A percentile compares a stretch with the other conserved stretches of the same genome.
Evolutionary conservation across 2,888 invertebrate genomes (phyloP).

Genomic region (Agrilus cyanescens): DNA sequence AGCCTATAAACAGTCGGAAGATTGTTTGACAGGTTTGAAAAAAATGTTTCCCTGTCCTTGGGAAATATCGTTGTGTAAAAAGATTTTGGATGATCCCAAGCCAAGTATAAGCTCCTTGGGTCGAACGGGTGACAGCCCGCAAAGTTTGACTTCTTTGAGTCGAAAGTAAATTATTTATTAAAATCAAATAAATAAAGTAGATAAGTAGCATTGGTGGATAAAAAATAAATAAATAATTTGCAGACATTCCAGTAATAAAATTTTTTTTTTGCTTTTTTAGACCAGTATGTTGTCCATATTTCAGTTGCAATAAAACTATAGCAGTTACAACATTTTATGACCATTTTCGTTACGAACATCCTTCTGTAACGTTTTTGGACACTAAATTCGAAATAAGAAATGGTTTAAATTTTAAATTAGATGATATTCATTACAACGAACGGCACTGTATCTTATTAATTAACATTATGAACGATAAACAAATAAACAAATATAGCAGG

Average conservation of each 20-base stretch:
- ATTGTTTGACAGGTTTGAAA: constrained; percentile 5
- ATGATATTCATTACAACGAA: constrained; percentile 22
- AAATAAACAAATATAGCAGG: constrained; percentile 1
- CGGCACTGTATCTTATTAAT: constrained; percentile 23
- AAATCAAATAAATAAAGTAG: too few species aligned
- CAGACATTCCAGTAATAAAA: neutral
- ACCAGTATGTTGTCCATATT: constrained; percentile 40
- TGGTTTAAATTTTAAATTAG: constrained; percentile 25
- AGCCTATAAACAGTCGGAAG: neutral
- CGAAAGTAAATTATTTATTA: too few species aligned
- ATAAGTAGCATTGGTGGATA: neutral
- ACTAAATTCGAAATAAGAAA: constrained; percentile 25
- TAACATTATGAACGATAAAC: constrained; percentile 19
- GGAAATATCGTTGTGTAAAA: constrained; percentile 2
- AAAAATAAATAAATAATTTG: neutral
- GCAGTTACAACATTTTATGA: constrained; percentile 40
- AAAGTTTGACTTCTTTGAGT: too few species aligned
- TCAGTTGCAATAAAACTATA: constrained; percentile 40
- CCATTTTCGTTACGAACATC: constrained; percentile 46
- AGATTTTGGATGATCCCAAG: neutral
- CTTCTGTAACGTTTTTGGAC: constrained; percentile 24
- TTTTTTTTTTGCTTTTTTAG: constrained; percentile 22
- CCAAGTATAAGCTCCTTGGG: too few species aligned
- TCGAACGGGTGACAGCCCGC: too few species aligned
- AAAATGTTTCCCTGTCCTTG: constrained; percentile 11